Conservation (phyloP, 2,888 invertebrate genomes). For the Drosophila acutilabella region DNA sequence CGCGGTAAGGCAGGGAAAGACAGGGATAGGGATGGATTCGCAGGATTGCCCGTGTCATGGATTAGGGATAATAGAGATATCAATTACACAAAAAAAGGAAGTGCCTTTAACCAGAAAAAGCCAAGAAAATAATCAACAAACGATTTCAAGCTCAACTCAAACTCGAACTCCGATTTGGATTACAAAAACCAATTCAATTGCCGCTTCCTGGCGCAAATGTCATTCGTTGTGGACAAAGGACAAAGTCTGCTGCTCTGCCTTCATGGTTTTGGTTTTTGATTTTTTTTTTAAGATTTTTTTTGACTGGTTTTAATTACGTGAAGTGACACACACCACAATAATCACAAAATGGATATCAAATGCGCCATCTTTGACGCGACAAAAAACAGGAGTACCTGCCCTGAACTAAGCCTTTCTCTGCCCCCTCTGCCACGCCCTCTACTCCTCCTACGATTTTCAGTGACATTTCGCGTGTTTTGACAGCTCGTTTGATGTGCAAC, state of each 20-base stretch:
- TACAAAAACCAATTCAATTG: conserved; percentile 54
- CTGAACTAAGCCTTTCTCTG: too few species aligned
- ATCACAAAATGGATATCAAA: conserved; percentile 74
- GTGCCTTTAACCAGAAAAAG: conserved; percentile 23
- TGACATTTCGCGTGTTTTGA: conserved; percentile 65
- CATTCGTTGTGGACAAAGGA: conserved; percentile 54
- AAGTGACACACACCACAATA: conserved; percentile 76
- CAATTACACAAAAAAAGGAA: conserved; percentile 76
- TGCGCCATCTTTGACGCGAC: conserved; percentile 69
- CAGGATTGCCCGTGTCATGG: conserved; percentile 80
- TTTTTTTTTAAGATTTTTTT: conserved; percentile 9
- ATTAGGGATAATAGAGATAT: conserved; percentile 62
- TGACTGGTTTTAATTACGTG: conserved; percentile 73
- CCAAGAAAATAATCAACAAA: conserved; percentile 22
- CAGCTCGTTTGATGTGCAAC: conserved; percentile 67
- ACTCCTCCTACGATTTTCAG: conserved; percentile 43
- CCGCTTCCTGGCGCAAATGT: conserved; percentile 75
- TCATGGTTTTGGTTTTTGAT: background rate
- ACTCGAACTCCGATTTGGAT: conserved; percentile 10
- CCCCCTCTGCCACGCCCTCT: too few species aligned
- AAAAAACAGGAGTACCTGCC: conserved; percentile 22
- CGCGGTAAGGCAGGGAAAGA: conserved; percentile 44
- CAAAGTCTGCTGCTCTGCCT: conserved; percentile 14
- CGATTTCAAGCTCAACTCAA: conserved; percentile 13
- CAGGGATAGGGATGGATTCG: conserved; percentile 37